Evolutionary conservation across 2,888 invertebrate species (phyloP).

Genomic region (Notodonta dromedarius): DNA sequence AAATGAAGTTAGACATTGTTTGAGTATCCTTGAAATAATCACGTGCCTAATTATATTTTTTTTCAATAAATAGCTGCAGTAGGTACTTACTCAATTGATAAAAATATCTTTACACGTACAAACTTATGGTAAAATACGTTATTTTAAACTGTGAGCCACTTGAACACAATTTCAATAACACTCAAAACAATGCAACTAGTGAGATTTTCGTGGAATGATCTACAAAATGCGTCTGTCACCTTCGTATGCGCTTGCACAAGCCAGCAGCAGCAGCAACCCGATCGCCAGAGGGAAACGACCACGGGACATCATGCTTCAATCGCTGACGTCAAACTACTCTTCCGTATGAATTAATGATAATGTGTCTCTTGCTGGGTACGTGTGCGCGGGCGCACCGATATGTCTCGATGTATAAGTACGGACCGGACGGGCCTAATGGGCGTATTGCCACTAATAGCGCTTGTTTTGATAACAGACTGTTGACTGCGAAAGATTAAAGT

Average conservation of each 20-base stretch:
- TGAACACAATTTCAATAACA: constrained; percentile 38
- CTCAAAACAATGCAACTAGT: constrained; percentile 41
- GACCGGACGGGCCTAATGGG: constrained; percentile 5
- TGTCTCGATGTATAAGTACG: neutral
- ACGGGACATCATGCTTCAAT: constrained; percentile 39
- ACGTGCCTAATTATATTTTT: neutral
- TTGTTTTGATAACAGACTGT: constrained; percentile 62
- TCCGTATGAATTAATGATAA: neutral
- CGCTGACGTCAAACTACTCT: neutral
- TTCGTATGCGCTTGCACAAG: constrained; percentile 54
- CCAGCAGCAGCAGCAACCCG: constrained; percentile 49
- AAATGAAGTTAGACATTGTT: constrained; percentile 48
- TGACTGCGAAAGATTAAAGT: constrained; percentile 59
- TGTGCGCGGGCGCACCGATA: constrained; percentile 3
- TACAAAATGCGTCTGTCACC: constrained; percentile 53
- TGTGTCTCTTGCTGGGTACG: neutral
- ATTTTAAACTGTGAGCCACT: neutral
- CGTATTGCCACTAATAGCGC: constrained; percentile 29
- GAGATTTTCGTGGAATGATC: constrained; percentile 42
- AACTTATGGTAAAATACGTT: neutral
- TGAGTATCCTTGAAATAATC: constrained; percentile 37
- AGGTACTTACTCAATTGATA: neutral
- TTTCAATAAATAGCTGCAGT: too few species aligned
- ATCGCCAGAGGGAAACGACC: constrained; percentile 49
- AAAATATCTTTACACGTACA: neutral